Conservation (phyloP, 2,797 vertebrate genomes). For the Enteromius afrohamiltoni region DNA sequence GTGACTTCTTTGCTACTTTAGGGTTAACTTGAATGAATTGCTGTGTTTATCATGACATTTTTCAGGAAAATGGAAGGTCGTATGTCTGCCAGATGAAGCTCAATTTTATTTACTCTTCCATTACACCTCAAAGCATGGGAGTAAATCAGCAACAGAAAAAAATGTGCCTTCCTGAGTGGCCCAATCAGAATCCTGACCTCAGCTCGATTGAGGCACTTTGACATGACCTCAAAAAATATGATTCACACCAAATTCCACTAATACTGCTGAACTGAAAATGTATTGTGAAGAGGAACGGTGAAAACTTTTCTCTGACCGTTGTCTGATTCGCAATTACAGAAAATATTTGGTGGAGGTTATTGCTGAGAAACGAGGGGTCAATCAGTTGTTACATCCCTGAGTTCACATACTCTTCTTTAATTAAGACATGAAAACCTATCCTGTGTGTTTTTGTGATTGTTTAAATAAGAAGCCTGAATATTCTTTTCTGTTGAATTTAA, state of each 20-base stretch:
- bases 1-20: neutral
- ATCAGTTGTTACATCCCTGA: neutral
- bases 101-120: neutral
- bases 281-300: neutral
- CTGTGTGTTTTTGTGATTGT: neutral
- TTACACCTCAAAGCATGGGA: neutral
- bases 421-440: neutral
- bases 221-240: constrained; percentile 7
- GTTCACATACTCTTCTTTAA: neutral
- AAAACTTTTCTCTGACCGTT: neutral
- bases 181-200: constrained; percentile 16
- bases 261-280: neutral
- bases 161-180: neutral
- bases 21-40: neutral
- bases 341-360: constrained; percentile 5
- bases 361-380: constrained; percentile 8
- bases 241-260: neutral
- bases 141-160: constrained; percentile 15
- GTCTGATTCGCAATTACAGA: neutral
- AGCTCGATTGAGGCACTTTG: neutral
- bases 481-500: neutral
- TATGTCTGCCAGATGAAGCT: neutral
- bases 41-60: neutral
- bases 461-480: neutral
- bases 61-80: neutral